phyloP scores from a whole-genome alignment of 2,113 vertebrate genomes.

The Corythornis vintsioides region DNA sequence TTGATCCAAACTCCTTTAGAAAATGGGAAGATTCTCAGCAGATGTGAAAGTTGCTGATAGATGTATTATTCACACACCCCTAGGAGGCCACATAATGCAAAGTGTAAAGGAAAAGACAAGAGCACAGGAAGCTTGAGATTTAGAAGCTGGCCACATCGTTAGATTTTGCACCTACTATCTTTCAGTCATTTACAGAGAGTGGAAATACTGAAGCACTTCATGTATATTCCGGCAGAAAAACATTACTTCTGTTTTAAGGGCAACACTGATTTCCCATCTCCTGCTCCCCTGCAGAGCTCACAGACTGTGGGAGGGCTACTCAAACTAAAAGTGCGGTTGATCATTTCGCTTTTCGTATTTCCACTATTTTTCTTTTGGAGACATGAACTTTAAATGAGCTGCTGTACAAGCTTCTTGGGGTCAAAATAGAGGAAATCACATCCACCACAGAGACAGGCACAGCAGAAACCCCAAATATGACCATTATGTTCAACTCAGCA shows the following conservation, averaged over 20 bases:
- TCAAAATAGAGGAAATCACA: conserved; percentile 55
- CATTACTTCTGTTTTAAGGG: conserved; percentile 10
- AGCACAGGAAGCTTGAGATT: not conserved
- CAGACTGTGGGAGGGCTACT: not conserved
- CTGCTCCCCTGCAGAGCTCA: not conserved
- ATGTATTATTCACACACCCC: not conserved
- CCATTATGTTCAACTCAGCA: conserved; percentile 59
- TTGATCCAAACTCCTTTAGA: not conserved
- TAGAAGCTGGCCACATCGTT: not conserved
- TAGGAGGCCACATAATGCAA: not conserved
- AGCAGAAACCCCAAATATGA: conserved; percentile 33
- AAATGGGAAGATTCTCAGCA: not conserved
- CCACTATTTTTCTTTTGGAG: conserved; percentile 35
- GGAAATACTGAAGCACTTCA: not conserved
- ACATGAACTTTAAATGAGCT: conserved; percentile 55
- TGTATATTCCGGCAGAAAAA: not conserved
- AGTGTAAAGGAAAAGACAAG: not conserved
- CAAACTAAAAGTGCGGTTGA: conserved; percentile 11
- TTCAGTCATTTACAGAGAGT: not conserved
- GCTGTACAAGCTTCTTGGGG: conserved; percentile 51
- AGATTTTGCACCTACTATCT: not conserved
- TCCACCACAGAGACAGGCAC: conserved; percentile 42
- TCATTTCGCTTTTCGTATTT: not conserved
- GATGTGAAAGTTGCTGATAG: not conserved
- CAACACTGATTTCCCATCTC: not conserved